Evolutionary conservation across 2,888 invertebrate genomes (phyloP).

Genomic region (Endotricha flammealis): DNA sequence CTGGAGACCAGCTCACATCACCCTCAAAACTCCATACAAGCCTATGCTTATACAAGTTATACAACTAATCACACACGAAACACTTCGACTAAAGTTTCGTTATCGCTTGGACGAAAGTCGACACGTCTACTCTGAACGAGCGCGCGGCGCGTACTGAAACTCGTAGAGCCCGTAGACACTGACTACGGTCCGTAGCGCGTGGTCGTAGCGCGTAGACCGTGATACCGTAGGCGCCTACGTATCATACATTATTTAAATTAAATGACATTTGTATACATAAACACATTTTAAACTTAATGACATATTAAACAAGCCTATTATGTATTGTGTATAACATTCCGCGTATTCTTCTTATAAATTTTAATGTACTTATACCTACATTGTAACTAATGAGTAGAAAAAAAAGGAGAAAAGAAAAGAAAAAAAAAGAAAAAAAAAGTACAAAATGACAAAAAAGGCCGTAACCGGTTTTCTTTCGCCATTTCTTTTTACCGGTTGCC

Average conservation of each 20-base stretch:
- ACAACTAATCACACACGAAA: background rate
- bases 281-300: no score
- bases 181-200: background rate
- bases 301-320: no score
- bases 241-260: background rate
- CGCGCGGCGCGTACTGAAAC: constrained; percentile 9
- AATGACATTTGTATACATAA: no score
- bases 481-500: no score
- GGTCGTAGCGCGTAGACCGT: constrained; percentile 4
- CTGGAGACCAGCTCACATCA: constrained; percentile 2
- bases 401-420: no score
- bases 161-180: background rate
- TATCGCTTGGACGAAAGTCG: background rate
- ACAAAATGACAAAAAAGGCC: no score
- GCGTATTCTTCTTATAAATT: no score
- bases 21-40: constrained; percentile 1
- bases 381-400: no score
- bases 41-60: background rate
- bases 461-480: no score
- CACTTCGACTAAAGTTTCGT: constrained; percentile 7
- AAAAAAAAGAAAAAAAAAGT: no score
- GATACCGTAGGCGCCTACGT: background rate
- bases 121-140: background rate
- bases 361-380: no score
- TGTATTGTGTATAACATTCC: no score